Evolutionary conservation across 1,140 invertebrate genomes (phyloP).

Genomic region (Drosophila erecta): DNA sequence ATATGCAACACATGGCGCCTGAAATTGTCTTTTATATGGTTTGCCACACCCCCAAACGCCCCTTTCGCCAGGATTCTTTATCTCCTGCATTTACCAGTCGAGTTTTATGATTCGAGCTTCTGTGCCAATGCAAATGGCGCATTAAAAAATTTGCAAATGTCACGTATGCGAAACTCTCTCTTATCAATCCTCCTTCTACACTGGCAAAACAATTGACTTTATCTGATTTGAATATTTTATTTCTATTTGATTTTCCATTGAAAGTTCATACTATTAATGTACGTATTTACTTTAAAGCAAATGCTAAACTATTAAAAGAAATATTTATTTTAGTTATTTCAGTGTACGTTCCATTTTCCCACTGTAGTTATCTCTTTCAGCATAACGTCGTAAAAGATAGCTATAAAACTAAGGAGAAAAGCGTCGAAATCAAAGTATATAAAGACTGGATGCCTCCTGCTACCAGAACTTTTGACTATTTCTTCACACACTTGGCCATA

Average conservation of each 20-base stretch:
- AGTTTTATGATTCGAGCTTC: slow-evolving; percentile 55
- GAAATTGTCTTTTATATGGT: slow-evolving; percentile 68
- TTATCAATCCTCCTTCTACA: slow-evolving; percentile 38
- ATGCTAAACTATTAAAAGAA: no score
- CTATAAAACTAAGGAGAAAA: slow-evolving; percentile 71
- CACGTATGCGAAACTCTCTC: slow-evolving; percentile 52
- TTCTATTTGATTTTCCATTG: background rate
- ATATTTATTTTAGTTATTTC: background rate
- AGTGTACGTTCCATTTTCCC: background rate
- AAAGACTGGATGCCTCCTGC: slow-evolving; percentile 53
- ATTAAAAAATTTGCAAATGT: slow-evolving; percentile 78
- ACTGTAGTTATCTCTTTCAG: slow-evolving; percentile 49
- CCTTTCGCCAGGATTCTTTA: slow-evolving; percentile 17
- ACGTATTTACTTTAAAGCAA: no score
- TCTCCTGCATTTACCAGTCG: slow-evolving; percentile 34
- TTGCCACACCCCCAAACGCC: slow-evolving; percentile 21
- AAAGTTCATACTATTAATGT: no score
- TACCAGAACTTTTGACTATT: slow-evolving; percentile 51
- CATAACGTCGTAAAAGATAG: slow-evolving; percentile 68
- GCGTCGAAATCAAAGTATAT: slow-evolving; percentile 74
- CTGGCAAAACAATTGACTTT: background rate
- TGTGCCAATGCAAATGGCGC: slow-evolving; percentile 72
- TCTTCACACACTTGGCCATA: slow-evolving; percentile 69
- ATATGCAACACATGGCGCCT: slow-evolving; percentile 80
- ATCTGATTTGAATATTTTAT: background rate